Conservation (phyloP, 1,140 invertebrate species). For the Gerris buenoi region DNA sequence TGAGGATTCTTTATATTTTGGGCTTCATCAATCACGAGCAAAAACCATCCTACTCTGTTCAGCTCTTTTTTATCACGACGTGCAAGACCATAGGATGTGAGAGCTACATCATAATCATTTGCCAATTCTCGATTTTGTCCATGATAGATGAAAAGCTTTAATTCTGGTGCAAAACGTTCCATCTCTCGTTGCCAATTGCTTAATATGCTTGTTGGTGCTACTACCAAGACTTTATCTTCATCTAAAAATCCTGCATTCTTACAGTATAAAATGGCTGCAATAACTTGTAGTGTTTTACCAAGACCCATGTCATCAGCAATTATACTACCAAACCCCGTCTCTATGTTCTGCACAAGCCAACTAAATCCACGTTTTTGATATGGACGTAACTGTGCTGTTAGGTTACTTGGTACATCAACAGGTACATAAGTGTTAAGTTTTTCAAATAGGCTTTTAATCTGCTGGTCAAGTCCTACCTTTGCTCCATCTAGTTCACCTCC, state of each 20-base stretch:
- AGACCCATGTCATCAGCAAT: constrained; percentile 9
- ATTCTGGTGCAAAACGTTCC: background rate
- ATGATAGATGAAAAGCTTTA: background rate
- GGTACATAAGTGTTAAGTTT: too few species aligned
- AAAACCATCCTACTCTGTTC: background rate
- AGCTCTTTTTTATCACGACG: background rate
- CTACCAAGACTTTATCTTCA: too few species aligned
- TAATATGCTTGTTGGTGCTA: background rate
- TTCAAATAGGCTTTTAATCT: too few species aligned
- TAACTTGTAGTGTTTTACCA: constrained; percentile 3
- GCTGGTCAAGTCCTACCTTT: too few species aligned
- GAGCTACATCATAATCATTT: background rate
- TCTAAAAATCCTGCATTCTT: too few species aligned
- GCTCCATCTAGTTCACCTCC: too few species aligned
- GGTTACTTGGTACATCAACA: background rate
- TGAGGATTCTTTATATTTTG: background rate
- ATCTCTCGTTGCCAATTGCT: background rate
- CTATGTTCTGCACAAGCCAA: background rate
- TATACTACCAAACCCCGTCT: background rate
- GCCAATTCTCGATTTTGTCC: background rate
- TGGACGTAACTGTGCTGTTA: background rate
- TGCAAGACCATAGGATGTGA: background rate
- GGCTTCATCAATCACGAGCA: background rate
- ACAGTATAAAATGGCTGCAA: too few species aligned
- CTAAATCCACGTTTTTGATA: background rate